phyloP scores from a whole-genome alignment of 2,888 invertebrate genomes.

The Orchesellides sinensis region DNA sequence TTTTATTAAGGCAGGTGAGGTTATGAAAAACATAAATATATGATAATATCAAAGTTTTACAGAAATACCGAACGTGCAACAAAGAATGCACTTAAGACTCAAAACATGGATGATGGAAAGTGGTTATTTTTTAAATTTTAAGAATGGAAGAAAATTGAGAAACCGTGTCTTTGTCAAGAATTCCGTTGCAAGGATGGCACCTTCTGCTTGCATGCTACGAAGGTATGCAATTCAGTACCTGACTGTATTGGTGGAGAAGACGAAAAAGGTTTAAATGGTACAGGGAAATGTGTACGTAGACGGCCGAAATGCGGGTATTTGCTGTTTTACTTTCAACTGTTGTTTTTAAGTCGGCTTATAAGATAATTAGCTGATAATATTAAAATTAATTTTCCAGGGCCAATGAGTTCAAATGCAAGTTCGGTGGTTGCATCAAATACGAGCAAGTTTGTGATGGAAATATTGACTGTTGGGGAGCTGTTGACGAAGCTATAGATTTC shows the following conservation, averaged over 20 bases:
- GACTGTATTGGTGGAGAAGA: constrained; percentile 71
- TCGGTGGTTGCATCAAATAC: constrained; percentile 71
- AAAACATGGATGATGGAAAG: no score
- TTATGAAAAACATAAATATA: no score
- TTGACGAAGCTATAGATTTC: constrained; percentile 72
- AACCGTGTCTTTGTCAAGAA: constrained; percentile 71
- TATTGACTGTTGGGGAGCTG: constrained; percentile 72
- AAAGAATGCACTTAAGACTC: no score
- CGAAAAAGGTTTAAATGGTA: constrained; percentile 43
- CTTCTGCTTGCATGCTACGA: constrained; percentile 65
- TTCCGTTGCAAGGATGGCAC: constrained; percentile 68
- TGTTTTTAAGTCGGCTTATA: no score
- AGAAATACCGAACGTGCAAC: no score
- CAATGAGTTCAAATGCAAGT: constrained; percentile 73
- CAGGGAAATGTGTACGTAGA: constrained; percentile 63
- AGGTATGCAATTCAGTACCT: constrained; percentile 69
- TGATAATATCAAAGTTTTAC: no score
- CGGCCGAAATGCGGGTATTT: constrained; percentile 63
- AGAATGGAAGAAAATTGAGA: constrained; percentile 69
- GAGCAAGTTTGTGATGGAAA: constrained; percentile 70
- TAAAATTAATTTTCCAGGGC: not conserved
- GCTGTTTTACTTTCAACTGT: not conserved
- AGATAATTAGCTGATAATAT: no score
- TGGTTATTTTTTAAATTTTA: no score
- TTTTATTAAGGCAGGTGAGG: not conserved